Percentiles rank a stretch among this genome's conserved stretches.
Evolutionary conservation across 2,888 invertebrate genomes (phyloP).

Genomic region (Euzophera pinguis): DNA sequence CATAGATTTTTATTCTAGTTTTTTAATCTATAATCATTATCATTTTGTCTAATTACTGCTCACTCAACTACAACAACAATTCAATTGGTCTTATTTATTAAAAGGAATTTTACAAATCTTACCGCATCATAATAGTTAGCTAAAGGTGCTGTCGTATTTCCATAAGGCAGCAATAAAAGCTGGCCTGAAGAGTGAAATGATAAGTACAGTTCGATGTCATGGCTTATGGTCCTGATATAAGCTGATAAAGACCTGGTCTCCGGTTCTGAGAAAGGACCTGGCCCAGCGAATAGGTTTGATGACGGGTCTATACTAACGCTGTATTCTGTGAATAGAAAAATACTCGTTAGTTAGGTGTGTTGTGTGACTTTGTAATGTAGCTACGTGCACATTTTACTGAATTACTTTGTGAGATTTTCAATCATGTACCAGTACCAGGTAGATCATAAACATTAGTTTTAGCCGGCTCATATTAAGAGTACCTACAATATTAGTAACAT

Average conservation of each 20-base stretch:
- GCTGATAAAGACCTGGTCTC: conserved; percentile 79
- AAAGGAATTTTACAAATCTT: conserved; percentile 28
- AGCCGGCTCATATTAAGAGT: too few species aligned
- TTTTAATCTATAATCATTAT: too few species aligned
- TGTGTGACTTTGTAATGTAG: not conserved
- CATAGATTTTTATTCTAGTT: too few species aligned
- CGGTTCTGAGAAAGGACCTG: conserved; percentile 84
- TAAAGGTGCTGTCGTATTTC: conserved; percentile 78
- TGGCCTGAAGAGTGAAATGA: conserved; percentile 89
- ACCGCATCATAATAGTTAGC: conserved; percentile 81
- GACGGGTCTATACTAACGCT: conserved; percentile 81
- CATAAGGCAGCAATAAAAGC: conserved; percentile 84
- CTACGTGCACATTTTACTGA: too few species aligned
- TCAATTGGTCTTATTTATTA: too few species aligned
- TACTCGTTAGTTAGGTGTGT: not conserved
- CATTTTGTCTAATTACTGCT: too few species aligned
- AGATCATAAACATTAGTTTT: too few species aligned
- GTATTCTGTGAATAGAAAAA: conserved; percentile 41
- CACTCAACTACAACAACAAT: too few species aligned
- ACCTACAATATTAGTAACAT: too few species aligned
- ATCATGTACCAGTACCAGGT: too few species aligned
- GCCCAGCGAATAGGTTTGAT: conserved; percentile 83
- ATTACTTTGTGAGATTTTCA: too few species aligned
- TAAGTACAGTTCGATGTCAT: conserved; percentile 81
- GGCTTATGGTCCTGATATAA: conserved; percentile 71